Percentiles rank a stretch among this genome's conserved stretches.
Conservation (phyloP, 2,797 vertebrate species). For the Caiman crocodilus region DNA sequence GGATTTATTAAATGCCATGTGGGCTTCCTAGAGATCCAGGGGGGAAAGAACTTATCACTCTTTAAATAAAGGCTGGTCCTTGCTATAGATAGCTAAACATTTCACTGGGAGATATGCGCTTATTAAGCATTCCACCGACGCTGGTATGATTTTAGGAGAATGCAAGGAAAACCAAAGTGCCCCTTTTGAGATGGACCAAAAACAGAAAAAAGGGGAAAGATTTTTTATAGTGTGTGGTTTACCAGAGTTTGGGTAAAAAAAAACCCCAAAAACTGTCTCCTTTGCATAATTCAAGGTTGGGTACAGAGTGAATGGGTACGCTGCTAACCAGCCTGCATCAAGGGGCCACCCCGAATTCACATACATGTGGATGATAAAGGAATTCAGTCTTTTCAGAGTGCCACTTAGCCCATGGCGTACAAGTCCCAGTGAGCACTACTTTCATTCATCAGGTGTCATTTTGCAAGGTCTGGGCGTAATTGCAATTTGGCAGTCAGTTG, state of each 20-base stretch:
- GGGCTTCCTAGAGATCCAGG: background rate
- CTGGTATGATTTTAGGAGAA: background rate
- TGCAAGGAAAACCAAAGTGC: background rate
- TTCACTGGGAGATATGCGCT: background rate
- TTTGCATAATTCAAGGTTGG: background rate
- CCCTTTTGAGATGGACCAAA: background rate
- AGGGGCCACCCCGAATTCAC: background rate
- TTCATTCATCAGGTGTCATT: background rate
- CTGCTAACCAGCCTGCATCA: background rate
- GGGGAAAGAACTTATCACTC: background rate
- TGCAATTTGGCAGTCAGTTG: too few species aligned
- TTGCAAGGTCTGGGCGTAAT: background rate
- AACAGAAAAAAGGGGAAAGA: background rate
- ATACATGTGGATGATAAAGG: background rate
- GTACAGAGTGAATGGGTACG: background rate
- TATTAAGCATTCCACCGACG: background rate
- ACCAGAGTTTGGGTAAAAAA: too few species aligned
- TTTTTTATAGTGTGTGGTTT: background rate
- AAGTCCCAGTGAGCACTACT: background rate
- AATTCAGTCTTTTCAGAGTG: background rate
- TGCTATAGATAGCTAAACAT: background rate
- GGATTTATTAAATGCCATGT: conserved; percentile 10
- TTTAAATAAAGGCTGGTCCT: background rate
- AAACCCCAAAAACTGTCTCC: too few species aligned
- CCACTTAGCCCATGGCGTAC: background rate